Evolutionary conservation across 1,140 invertebrate species (phyloP), one percentile per base, ranked within the genome.

Genomic region (Thaumatotibia leucotreta): DNA sequence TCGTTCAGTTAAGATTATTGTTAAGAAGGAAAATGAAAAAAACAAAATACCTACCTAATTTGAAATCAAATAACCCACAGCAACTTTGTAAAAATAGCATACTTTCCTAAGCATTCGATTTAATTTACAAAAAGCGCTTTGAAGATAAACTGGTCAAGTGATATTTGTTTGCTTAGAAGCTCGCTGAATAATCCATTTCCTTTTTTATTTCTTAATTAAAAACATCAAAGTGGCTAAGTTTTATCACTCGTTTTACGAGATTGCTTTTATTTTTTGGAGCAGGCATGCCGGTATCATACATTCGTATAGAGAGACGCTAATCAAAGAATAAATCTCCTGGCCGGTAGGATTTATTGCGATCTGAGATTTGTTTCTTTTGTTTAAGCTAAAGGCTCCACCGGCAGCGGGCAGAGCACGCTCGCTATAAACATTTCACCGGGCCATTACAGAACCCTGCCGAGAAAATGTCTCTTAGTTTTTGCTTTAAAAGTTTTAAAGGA

Each of bases 351-450:
- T 79, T 79, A 79, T 79, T 69, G 69, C 77, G 71, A 79, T 75
- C 73, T 72, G 66, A 73, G 73, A 79, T 77, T 79, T 79, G 82
- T 82, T 80, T 75, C 73, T 49, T 39, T 49, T 49, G 63, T 64
- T 64, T 64, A 64, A 64, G 62, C 20, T 45, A 49, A 39, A 64
- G 63, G 52, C 63, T 20, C 63, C 39, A 23, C 65, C 63, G 69
- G 65, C 71, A 68, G 67, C 64, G 66, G 76, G 71, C 74, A 67
- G 65, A 45, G 72, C 66, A 67, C 69, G 66, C 69, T 63, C 70
- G 75, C 80, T 68, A 81, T 84, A 84, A 84, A 84, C 80, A 84
- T 82, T 81, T 84, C 80, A 81, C 63, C 77, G 67, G 71, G 68
- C 80, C 78, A 82, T 84, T 82, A 84, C 75, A 70, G 75, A 67